Conservation (phyloP, 2,797 vertebrate species). For the Threskiornis aethiopicus region DNA sequence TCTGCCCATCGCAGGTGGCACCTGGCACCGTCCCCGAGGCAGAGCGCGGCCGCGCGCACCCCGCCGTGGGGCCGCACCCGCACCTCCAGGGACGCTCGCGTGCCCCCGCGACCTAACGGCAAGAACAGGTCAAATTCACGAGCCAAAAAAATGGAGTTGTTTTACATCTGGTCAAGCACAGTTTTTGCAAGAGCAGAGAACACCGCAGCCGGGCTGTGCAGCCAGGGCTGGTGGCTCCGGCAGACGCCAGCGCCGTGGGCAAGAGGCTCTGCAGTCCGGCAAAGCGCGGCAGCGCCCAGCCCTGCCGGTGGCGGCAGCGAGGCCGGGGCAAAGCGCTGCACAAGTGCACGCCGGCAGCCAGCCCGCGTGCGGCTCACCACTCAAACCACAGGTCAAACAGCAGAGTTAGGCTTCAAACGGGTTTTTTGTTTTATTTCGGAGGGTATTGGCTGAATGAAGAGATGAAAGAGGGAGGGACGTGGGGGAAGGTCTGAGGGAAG, state of each 20-base stretch:
- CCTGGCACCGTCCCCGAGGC: fast-evolving
- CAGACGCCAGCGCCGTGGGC: background rate
- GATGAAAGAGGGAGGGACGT: background rate
- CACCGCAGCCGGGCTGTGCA: background rate
- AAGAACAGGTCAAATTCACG: background rate
- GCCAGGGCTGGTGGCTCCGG: background rate
- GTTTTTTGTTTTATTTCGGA: background rate
- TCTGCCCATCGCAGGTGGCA: background rate
- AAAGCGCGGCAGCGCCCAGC: background rate
- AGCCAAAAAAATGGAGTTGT: fast-evolving
- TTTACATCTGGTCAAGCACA: background rate
- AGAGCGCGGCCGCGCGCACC: fast-evolving
- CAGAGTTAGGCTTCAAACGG: background rate
- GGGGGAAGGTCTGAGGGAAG: background rate
- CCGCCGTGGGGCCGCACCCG: fast-evolving
- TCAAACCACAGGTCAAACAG: background rate
- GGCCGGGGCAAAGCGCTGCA: background rate
- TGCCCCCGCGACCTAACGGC: fast-evolving
- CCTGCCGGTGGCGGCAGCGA: background rate
- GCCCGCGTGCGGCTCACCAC: fast-evolving
- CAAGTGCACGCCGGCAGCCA: background rate
- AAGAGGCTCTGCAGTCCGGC: background rate
- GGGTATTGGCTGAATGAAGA: too few species aligned
- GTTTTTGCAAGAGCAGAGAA: background rate
- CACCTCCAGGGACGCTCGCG: fast-evolving